A percentile compares a stretch with the other conserved stretches of the same genome.
Conservation (phyloP, 2,888 invertebrate species). For the Oligia strigilis region DNA sequence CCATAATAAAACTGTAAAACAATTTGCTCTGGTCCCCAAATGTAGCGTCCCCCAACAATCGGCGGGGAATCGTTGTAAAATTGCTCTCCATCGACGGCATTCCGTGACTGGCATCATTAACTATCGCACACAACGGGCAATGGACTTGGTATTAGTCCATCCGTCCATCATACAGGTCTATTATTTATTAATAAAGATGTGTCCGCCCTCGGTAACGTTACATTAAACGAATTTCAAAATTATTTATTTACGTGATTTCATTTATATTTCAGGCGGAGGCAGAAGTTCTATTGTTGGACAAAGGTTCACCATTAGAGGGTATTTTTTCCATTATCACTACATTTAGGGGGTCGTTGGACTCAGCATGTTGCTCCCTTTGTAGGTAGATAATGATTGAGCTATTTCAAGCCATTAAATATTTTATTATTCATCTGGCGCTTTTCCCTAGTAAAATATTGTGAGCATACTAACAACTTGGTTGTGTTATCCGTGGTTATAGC, state of each 20-base stretch:
- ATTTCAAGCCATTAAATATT: constrained; percentile 25
- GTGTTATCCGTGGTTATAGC: neutral
- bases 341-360: constrained; percentile 41
- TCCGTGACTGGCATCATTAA: constrained; percentile 75
- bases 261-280: constrained; percentile 57
- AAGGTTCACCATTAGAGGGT: constrained; percentile 54
- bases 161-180: constrained; percentile 43
- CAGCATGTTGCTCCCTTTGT: constrained; percentile 11
- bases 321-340: constrained; percentile 53
- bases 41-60: constrained; percentile 61
- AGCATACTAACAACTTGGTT: neutral
- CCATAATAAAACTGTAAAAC: constrained; percentile 61
- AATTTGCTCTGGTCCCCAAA: constrained; percentile 56
- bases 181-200: constrained; percentile 63
- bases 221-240: constrained; percentile 53
- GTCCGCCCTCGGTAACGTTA: constrained; percentile 37
- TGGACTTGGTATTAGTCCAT: constrained; percentile 43
- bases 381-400: constrained; percentile 41
- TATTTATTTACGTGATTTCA: constrained; percentile 60
- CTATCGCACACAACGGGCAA: constrained; percentile 48
- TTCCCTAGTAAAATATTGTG: neutral
- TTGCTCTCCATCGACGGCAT: constrained; percentile 67
- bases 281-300: constrained; percentile 51
- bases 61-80: constrained; percentile 63
- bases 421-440: constrained; percentile 19